Evolutionary conservation across 2,113 vertebrate species (phyloP), one percentile per base, ranked within the genome.

Genomic region (Dasyornis broadbenti): DNA sequence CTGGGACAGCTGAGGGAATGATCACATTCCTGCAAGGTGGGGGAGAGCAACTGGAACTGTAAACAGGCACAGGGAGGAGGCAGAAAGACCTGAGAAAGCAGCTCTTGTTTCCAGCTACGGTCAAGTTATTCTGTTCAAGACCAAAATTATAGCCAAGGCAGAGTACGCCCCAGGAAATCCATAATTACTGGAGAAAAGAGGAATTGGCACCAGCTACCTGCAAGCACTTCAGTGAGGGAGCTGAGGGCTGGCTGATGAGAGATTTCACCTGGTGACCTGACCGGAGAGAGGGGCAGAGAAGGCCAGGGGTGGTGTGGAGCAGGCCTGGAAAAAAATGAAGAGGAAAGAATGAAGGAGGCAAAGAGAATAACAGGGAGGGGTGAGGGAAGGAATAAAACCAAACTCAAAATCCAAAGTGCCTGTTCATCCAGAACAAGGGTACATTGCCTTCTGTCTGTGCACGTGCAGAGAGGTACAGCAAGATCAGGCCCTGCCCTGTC

Each of bases 91-190:
- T 42, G 76, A 96, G 91, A 72, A 93, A 87, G 69, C 5, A 45
- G 63, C 84, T 95, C 94, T 40, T 93, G 56, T 97, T 95, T 89
- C 79, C 92, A 95, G 72, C 71, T 60, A 69, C 16, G 2, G 69
- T 82, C 76, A 66, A 30, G 49, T 89, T 86, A 66, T 87, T 85
- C 50, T 72, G 63, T 89, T 94, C 57, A 75, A 50, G 92, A 88
- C 63, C 92, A 81, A 82, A 93, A 79, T 89, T 90, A 92, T 50
- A 80, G 72, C 59, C 40, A 37, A 30, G 24, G 44, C 37, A 92
- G 91, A 87, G 4, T 19, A 3, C 31, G 30, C 70, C 52, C 37
- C 54, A 17, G n/a, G n/a, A n/a, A n/a, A n/a, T n/a, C n/a, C n/a
- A n/a, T n/a, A n/a, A n/a, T n/a, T n/a, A n/a, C n/a, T 52, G 52